Percentiles rank a stretch among this genome's conserved stretches.
phyloP scores from a whole-genome alignment of 2,113 vertebrate species.

The Corythaeola cristata region DNA sequence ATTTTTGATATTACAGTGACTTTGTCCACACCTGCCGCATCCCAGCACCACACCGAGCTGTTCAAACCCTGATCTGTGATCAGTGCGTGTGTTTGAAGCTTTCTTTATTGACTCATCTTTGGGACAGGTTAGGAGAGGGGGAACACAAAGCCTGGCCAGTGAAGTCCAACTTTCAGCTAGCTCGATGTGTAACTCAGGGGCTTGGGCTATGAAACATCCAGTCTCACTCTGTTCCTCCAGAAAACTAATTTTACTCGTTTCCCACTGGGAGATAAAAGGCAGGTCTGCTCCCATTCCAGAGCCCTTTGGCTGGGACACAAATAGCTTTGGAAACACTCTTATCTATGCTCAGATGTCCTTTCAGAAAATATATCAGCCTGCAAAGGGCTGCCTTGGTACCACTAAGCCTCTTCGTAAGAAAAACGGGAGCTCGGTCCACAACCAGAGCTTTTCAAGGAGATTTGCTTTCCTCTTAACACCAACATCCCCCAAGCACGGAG shows the following conservation, averaged over 20 bases:
- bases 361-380: conserved; percentile 4
- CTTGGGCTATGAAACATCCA: background rate
- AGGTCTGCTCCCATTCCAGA: conserved; percentile 40
- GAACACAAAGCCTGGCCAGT: background rate
- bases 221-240: conserved; percentile 10
- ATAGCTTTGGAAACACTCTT: conserved; percentile 46
- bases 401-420: background rate
- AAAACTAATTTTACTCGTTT: conserved; percentile 60
- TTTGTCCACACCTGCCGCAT: background rate
- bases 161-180: background rate
- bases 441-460: background rate
- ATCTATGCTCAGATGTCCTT: background rate
- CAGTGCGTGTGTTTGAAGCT: background rate
- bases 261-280: conserved; percentile 48
- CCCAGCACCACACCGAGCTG: background rate
- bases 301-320: conserved; percentile 33
- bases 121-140: background rate
- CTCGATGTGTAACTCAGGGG: background rate
- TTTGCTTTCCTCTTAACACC: background rate
- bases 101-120: background rate
- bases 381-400: background rate
- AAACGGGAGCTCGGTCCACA: background rate
- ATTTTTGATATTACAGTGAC: background rate
- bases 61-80: background rate
- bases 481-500: background rate